Evolutionary conservation across 2,888 invertebrate genomes (phyloP).

Genomic region (Zygogramma bicolorata): DNA sequence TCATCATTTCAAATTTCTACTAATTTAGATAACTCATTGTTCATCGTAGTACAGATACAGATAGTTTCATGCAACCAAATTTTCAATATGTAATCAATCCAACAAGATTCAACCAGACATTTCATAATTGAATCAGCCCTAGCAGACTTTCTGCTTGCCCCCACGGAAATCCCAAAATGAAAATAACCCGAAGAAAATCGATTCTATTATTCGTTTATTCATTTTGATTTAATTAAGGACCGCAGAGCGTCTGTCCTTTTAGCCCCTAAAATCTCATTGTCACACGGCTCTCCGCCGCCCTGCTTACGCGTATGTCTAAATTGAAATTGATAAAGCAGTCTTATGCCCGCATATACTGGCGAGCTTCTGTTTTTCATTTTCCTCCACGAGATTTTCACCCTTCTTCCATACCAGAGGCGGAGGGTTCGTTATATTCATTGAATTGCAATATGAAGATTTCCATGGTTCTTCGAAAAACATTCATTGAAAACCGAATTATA

Average conservation of each 20-base stretch:
- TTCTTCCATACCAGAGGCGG: constrained; percentile 15
- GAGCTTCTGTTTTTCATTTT: constrained; percentile 45
- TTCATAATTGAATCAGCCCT: constrained; percentile 30
- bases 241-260: constrained; percentile 49
- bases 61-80: too few relatives aligned
- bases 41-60: too few relatives aligned
- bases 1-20: too few relatives aligned
- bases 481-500: too few relatives aligned
- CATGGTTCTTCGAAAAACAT: too few relatives aligned
- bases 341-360: constrained; percentile 46
- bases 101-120: constrained; percentile 19
- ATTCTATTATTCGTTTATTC: constrained; percentile 46
- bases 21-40: too few relatives aligned
- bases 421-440: neutral
- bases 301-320: constrained; percentile 48
- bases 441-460: too few relatives aligned
- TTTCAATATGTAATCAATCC: too few relatives aligned
- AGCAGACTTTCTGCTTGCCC: constrained; percentile 11
- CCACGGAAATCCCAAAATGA: constrained; percentile 34
- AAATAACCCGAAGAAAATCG: constrained; percentile 43
- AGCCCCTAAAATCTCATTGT: constrained; percentile 52
- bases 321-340: constrained; percentile 57
- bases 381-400: constrained; percentile 29
- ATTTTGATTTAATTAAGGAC: constrained; percentile 53
- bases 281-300: constrained; percentile 36